Base-by-base conservation (phyloP, 2,888 invertebrate species). In the Panzeria rudis region DNA sequence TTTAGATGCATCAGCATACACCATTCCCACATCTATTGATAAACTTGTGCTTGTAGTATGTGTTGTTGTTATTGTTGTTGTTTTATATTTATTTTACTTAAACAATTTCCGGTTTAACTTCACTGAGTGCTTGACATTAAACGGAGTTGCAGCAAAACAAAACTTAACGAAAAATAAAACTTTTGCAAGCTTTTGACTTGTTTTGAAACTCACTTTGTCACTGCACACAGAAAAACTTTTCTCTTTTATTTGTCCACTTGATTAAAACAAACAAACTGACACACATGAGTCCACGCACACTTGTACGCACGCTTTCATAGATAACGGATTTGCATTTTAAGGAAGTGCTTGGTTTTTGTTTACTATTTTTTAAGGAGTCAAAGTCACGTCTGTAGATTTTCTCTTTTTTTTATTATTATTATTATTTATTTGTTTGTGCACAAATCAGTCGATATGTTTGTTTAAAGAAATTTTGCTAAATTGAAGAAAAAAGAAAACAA, bases 21-120 rank as follows among this genome's bases (percentile, higher is more conserved):
- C 79, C 87, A 87, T 87, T 80, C 86, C 86, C 76, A 85, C 83
- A 84, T 86, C 66, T 66, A 80, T 73, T 71, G 56, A 47, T 64
- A 54, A 47, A 62, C 35, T 75, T 25, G 0, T 11, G 35, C n/a
- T 23, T 32, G 54, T 59, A 23, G 13, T 47, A 44, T 50, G 50
- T 32, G 3, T 25, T n/a, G 5, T 9, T 29, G 4, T 13, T 44
- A 7, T 62, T 52, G 23, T 0, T 52, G n/a, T 61, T 50, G 15
- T 23, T 61, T 32, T 32, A 6, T 13, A n/a, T 68, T 59, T 13
- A n/a, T 68, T 59, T 35, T 41, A 9, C 15, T 5, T 4, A 41
- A 23, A 23, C 38, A 17, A 17, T 41, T 59, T 56, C n/a, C 32
- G 1, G 9, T 25, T 78, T 61, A 61, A 54, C 35, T 68, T 72